Conservation (phyloP, 2,888 invertebrate genomes). For the Drosophila helvetica region DNA sequence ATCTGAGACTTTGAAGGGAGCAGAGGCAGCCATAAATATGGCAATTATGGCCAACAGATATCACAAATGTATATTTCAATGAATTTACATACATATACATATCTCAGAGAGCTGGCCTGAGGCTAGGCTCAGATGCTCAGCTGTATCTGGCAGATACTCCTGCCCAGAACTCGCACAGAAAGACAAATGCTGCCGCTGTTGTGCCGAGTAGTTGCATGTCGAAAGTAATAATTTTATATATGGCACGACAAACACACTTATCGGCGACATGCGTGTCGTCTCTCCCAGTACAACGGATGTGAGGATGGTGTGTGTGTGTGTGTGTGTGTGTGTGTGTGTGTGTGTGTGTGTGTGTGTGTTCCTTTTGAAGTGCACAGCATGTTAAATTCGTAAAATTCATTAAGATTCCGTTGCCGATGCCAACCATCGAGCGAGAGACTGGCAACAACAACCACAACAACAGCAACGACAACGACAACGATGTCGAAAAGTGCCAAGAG, state of each 20-base stretch:
- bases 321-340: too few species aligned
- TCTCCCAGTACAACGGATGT: constrained; percentile 30
- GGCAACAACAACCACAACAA: constrained; percentile 43
- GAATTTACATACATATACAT: too few species aligned
- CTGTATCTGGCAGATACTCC: neutral
- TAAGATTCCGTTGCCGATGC: constrained; percentile 79
- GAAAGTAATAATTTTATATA: constrained; percentile 79
- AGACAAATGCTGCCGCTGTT: constrained; percentile 29
- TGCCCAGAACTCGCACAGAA: neutral
- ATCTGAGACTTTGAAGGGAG: constrained; percentile 1
- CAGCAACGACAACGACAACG: constrained; percentile 30
- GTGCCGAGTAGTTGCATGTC: constrained; percentile 61
- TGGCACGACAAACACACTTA: constrained; percentile 78
- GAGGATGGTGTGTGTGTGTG: constrained; percentile 10
- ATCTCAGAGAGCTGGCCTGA: too few species aligned
- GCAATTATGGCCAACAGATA: neutral
- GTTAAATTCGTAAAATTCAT: constrained; percentile 80
- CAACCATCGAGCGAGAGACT: constrained; percentile 49
- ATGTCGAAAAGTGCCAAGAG: constrained; percentile 53
- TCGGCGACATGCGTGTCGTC: constrained; percentile 74
- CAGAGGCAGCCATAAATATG: neutral
- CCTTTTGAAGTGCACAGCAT: constrained; percentile 80
- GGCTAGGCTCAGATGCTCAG: neutral
- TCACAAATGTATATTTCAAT: neutral
- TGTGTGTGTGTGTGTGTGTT: constrained; percentile 73